Evolutionary conservation across 2,888 invertebrate genomes (phyloP).

Genomic region (Callinectes sapidus): DNA sequence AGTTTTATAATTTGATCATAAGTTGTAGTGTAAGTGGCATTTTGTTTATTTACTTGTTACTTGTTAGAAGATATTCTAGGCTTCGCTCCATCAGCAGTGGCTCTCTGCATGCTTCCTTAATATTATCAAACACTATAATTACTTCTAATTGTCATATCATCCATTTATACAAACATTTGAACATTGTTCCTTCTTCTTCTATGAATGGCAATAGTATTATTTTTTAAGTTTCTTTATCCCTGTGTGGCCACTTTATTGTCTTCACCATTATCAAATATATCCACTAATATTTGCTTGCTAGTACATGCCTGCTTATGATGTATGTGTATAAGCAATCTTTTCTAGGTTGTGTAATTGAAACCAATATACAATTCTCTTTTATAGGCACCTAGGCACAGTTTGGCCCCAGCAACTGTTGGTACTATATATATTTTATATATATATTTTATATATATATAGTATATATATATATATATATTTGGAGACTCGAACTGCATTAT

Average conservation of each 20-base stretch:
- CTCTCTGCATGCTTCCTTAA: too few species aligned
- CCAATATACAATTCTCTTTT: not conserved
- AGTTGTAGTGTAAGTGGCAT: not conserved
- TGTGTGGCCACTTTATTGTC: not conserved
- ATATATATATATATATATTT: too few species aligned
- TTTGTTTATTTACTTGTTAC: too few species aligned
- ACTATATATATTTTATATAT: not conserved
- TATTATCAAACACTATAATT: too few species aligned
- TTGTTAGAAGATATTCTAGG: too few species aligned
- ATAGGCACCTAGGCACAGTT: not conserved
- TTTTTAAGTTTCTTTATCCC: not conserved
- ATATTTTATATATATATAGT: too few species aligned
- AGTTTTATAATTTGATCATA: not conserved
- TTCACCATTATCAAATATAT: not conserved
- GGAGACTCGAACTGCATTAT: not conserved
- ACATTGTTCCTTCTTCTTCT: not conserved
- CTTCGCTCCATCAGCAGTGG: too few species aligned
- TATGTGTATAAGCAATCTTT: not conserved
- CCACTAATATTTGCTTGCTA: not conserved
- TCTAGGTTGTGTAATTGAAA: not conserved
- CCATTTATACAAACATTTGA: too few species aligned
- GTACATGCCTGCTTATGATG: not conserved
- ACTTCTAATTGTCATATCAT: too few species aligned
- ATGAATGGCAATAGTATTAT: not conserved
- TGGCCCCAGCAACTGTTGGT: not conserved